Conservation (phyloP, 2,888 invertebrate species). For the Lasius fuliginosus region DNA sequence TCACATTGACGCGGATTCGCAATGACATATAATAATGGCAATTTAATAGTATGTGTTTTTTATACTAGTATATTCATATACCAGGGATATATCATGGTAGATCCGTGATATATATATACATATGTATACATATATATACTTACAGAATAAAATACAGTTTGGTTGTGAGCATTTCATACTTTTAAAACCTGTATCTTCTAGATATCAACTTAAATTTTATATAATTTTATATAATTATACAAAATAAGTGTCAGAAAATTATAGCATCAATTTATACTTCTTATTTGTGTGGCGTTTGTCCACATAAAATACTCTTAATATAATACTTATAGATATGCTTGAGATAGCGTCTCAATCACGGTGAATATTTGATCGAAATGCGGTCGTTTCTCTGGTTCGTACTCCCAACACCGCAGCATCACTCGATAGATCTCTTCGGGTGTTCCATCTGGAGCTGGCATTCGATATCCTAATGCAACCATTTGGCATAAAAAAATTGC, state of each 20-base stretch:
- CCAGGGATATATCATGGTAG: background rate
- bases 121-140: background rate
- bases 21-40: constrained; percentile 25
- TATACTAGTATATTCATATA: constrained; percentile 10
- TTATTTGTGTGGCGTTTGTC: background rate
- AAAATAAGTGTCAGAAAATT: constrained; percentile 5
- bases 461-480: constrained; percentile 92
- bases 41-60: constrained; percentile 32
- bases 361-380: constrained; percentile 96
- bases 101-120: background rate
- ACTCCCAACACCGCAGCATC: constrained; percentile 98
- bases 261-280: constrained; percentile 38
- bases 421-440: constrained; percentile 96
- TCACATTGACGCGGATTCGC: constrained; percentile 1
- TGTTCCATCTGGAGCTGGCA: constrained; percentile 96
- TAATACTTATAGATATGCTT: constrained; percentile 77
- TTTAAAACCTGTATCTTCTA: background rate
- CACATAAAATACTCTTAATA: constrained; percentile 16
- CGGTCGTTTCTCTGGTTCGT: constrained; percentile 96
- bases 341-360: constrained; percentile 90
- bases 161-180: constrained; percentile 28
- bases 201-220: background rate
- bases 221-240: constrained; percentile 24
- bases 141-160: constrained; percentile 34
- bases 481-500: background rate